phyloP scores from a whole-genome alignment of 2,113 vertebrate species.

The Silurus meridionalis region DNA sequence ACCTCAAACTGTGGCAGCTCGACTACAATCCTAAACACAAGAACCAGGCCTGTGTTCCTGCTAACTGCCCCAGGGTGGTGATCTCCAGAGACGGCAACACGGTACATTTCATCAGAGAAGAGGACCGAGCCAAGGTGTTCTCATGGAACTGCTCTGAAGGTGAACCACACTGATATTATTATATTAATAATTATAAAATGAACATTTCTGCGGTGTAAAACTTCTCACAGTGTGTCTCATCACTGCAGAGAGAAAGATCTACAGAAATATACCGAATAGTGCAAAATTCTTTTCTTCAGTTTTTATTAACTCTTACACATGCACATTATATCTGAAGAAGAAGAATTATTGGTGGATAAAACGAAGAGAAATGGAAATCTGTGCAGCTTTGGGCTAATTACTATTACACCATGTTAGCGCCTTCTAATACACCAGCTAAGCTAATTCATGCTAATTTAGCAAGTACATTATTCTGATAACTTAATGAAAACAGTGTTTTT shows the following conservation, averaged over 20 bases:
- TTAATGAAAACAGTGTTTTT: background rate
- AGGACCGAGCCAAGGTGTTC: conserved; percentile 69
- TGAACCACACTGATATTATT: conserved; percentile 50
- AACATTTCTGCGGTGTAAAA: background rate
- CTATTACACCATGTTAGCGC: background rate
- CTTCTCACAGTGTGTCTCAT: background rate
- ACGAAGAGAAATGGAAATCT: background rate
- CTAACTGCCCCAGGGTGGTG: conserved; percentile 62
- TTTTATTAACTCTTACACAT: background rate
- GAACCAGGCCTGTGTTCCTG: conserved; percentile 60
- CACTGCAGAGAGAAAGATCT: too few relatives aligned
- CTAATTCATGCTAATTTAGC: background rate
- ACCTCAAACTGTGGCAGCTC: conserved; percentile 74
- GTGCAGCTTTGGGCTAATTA: background rate
- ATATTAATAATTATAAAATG: background rate
- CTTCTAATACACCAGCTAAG: background rate
- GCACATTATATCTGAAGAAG: background rate
- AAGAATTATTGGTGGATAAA: background rate
- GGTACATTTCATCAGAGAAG: conserved; percentile 70
- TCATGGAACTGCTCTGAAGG: conserved; percentile 77
- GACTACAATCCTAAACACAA: conserved; percentile 56
- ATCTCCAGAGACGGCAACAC: conserved; percentile 66
- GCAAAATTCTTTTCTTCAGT: background rate
- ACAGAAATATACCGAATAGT: background rate
- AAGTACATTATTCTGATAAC: background rate